A percentile compares a stretch with the other conserved stretches of the same genome.
Evolutionary conservation across 2,113 vertebrate genomes (phyloP).

Genomic region (Probosciger aterrimus): DNA sequence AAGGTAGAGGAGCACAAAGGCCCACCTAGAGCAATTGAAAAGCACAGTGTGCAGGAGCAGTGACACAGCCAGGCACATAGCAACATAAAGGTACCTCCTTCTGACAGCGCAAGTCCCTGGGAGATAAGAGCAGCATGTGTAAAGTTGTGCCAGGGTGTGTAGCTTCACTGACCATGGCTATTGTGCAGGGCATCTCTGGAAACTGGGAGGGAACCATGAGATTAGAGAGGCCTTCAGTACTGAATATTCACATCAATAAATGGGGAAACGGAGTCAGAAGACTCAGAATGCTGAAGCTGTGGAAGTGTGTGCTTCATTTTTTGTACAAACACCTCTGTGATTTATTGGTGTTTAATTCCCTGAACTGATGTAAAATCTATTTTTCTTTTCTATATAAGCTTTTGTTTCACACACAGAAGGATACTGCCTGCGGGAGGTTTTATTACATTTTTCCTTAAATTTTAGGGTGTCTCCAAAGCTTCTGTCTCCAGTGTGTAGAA

Average conservation of each 20-base stretch:
- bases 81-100: rapidly evolving
- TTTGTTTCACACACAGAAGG: background rate
- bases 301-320: rapidly evolving
- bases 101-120: rapidly evolving
- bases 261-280: background rate
- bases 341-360: background rate
- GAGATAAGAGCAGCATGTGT: rapidly evolving
- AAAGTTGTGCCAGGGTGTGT: rapidly evolving
- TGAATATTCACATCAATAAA: background rate
- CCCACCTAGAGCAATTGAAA: too few species aligned
- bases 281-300: background rate
- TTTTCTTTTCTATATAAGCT: background rate
- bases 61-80: rapidly evolving
- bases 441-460: background rate
- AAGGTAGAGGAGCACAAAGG: background rate
- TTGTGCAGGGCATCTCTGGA: background rate
- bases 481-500: background rate
- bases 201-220: rapidly evolving
- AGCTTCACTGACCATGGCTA: rapidly evolving
- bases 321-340: background rate
- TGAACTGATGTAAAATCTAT: background rate
- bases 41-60: rapidly evolving
- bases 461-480: background rate
- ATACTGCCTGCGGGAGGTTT: background rate
- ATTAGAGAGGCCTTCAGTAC: too few species aligned